Evolutionary conservation across 2,113 vertebrate genomes (phyloP).

Genomic region (Dipodomys spectabilis): DNA sequence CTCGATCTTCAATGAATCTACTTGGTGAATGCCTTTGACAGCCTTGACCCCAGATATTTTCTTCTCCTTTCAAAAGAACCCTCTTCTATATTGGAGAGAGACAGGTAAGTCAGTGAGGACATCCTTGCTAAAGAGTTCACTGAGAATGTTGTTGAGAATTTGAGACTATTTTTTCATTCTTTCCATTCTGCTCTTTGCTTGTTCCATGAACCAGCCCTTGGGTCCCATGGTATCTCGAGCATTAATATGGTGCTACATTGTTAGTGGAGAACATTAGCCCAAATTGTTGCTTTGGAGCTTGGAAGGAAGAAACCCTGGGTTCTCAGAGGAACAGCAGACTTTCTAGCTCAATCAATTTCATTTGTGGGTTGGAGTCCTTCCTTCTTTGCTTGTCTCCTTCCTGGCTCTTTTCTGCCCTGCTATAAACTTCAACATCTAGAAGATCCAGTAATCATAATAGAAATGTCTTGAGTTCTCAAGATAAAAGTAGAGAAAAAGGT

Average conservation of each 20-base stretch:
- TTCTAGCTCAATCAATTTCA: neutral
- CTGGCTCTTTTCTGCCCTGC: neutral
- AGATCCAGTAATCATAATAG: neutral
- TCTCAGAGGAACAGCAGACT: neutral
- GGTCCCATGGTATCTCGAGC: neutral
- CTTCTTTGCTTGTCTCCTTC: neutral
- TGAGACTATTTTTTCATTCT: neutral
- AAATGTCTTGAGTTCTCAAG: conserved; percentile 20
- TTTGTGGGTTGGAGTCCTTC: neutral
- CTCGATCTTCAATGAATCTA: neutral
- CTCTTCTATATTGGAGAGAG: neutral
- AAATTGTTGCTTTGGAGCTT: neutral
- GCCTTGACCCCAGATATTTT: neutral
- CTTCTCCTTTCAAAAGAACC: neutral
- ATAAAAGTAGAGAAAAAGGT: neutral
- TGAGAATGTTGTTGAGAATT: neutral
- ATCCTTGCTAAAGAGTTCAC: neutral
- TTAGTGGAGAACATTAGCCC: neutral
- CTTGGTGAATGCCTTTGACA: neutral
- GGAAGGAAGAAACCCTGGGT: neutral
- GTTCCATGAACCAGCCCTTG: neutral
- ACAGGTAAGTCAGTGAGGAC: neutral
- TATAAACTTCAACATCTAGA: neutral
- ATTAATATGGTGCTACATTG: neutral
- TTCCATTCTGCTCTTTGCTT: neutral